phyloP scores from a whole-genome alignment of 2,113 vertebrate species.

The Oryzias melastigma region DNA sequence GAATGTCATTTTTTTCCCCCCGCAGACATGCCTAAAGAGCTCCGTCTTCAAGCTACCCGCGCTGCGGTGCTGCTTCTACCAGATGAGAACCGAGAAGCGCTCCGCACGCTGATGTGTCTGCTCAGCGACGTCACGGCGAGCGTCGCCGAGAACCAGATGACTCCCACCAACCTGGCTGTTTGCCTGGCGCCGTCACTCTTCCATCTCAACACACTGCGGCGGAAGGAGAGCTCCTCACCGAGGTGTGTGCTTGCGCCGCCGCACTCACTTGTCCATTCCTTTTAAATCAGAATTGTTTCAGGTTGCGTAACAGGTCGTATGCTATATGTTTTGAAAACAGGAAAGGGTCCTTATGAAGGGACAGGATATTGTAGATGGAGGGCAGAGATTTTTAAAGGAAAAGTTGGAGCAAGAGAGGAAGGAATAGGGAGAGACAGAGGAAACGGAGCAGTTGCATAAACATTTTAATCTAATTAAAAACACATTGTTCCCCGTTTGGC shows the following conservation, averaged over 20 bases:
- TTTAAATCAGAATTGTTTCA: background rate
- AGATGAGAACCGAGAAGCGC: conserved; percentile 88
- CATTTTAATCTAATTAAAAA: conserved; percentile 20
- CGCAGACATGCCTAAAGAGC: conserved; percentile 91
- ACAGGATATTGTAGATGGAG: conserved; percentile 44
- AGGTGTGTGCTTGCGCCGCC: conserved; percentile 72
- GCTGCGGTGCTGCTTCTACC: conserved; percentile 90
- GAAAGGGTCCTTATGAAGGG: conserved; percentile 54
- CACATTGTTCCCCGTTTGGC: conserved; percentile 15
- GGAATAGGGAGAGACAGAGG: conserved; percentile 25
- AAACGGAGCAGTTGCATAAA: conserved; percentile 46
- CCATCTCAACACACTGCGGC: conserved; percentile 91
- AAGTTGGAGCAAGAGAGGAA: conserved; percentile 25
- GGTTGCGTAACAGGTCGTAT: conserved; percentile 30
- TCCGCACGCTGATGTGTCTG: conserved; percentile 91
- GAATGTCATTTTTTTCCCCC: conserved; percentile 12
- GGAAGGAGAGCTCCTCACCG: conserved; percentile 88
- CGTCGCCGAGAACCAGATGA: conserved; percentile 96
- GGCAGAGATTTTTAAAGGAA: conserved; percentile 15
- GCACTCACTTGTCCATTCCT: background rate
- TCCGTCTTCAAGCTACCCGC: conserved; percentile 87
- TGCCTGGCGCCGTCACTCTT: conserved; percentile 96
- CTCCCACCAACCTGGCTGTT: conserved; percentile 93
- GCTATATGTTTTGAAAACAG: conserved; percentile 58
- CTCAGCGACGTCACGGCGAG: conserved; percentile 86